phyloP scores from a whole-genome alignment of 2,797 vertebrate genomes.

The Limnodromus scolopaceus region DNA sequence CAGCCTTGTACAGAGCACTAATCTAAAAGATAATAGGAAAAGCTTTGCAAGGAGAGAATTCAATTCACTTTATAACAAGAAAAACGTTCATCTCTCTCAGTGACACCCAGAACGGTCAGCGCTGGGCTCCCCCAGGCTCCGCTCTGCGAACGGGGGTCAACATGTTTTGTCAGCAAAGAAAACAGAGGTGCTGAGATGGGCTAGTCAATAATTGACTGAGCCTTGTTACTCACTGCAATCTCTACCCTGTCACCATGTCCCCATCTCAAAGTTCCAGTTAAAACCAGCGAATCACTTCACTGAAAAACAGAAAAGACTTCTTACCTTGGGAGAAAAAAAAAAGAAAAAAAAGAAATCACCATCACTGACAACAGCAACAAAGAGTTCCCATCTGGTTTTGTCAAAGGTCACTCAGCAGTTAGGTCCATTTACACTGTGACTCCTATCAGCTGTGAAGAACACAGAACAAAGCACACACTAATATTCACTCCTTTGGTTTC shows the following conservation, averaged over 20 bases:
- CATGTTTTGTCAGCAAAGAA: constrained; percentile 30
- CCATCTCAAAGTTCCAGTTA: constrained; percentile 17
- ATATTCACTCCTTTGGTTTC: background rate
- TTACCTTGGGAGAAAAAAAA: background rate
- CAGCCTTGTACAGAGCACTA: background rate
- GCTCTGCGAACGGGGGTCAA: background rate
- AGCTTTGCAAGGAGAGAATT: constrained; percentile 4
- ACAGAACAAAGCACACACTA: background rate
- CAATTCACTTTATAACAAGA: background rate
- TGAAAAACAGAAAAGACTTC: background rate
- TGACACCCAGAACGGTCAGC: background rate
- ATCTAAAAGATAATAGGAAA: constrained; percentile 41
- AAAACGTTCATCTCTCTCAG: background rate
- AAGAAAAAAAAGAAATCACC: background rate
- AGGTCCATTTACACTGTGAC: constrained; percentile 38
- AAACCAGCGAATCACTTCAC: constrained; percentile 23
- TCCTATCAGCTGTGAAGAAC: constrained; percentile 2
- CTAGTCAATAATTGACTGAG: constrained; percentile 62
- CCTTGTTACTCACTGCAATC: constrained; percentile 28
- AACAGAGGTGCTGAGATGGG: constrained; percentile 24
- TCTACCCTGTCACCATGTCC: constrained; percentile 6
- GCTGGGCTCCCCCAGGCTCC: background rate
- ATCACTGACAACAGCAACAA: constrained; percentile 17
- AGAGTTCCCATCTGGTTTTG: background rate
- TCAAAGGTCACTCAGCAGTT: constrained; percentile 44